phyloP scores from a whole-genome alignment of 2,113 vertebrate species.

The Charina bottae region DNA sequence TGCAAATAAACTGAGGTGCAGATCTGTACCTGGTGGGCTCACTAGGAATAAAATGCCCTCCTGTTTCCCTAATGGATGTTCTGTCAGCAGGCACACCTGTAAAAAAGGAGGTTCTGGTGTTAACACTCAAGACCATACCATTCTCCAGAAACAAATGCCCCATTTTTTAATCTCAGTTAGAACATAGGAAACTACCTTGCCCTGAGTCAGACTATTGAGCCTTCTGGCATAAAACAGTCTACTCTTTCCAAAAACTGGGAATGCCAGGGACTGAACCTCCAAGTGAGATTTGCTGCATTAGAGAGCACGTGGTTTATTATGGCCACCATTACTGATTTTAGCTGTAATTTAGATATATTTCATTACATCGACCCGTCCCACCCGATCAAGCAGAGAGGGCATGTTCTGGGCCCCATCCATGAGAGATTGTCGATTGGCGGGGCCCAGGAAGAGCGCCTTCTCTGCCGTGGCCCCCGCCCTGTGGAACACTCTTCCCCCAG shows the following conservation, averaged over 20 bases:
- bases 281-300: neutral
- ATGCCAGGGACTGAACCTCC: neutral
- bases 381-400: no score
- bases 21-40: conserved; percentile 9
- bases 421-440: no score
- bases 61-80: neutral
- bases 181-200: neutral
- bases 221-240: neutral
- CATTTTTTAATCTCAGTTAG: neutral
- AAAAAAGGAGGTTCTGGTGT: neutral
- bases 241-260: neutral
- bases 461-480: no score
- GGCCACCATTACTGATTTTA: neutral
- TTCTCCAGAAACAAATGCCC: neutral
- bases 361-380: no score
- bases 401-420: no score
- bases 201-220: neutral
- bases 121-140: neutral
- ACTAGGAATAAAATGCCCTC: neutral
- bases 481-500: no score
- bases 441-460: no score
- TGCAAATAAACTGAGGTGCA: neutral
- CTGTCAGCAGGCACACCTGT: conserved; percentile 23
- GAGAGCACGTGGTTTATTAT: neutral
- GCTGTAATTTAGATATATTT: neutral